Evolutionary conservation across 2,888 invertebrate species (phyloP).

Genomic region (Prionchulus punctatus): DNA sequence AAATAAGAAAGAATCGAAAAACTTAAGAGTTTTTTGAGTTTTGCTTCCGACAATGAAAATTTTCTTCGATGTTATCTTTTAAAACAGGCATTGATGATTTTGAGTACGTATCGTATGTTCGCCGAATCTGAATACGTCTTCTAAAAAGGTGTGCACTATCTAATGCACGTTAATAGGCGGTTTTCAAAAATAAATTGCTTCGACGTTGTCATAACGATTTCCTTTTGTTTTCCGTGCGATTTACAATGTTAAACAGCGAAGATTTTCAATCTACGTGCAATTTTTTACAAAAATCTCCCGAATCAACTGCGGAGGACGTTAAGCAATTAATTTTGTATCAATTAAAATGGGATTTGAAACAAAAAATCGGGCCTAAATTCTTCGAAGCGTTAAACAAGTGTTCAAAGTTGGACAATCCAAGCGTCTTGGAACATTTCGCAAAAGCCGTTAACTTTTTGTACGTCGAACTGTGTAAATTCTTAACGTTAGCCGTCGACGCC

Average conservation of each 20-base stretch:
- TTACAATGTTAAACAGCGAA: background rate
- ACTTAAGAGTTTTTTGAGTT: no score
- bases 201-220: no score
- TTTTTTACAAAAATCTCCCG: background rate
- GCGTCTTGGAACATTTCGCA: background rate
- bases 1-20: no score
- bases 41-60: no score
- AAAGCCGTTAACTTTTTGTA: background rate
- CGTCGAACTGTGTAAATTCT: background rate
- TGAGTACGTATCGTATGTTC: no score
- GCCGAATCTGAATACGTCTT: no score
- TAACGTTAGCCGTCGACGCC: background rate
- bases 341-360: background rate
- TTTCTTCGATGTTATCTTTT: no score
- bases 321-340: background rate
- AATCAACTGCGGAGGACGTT: background rate
- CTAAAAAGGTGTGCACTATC: no score
- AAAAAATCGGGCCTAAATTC: slow-evolving; percentile 1
- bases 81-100: no score
- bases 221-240: no score
- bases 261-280: background rate
- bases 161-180: no score
- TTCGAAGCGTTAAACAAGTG: background rate
- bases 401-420: background rate
- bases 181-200: no score